Evolutionary conservation across 2,797 vertebrate genomes (phyloP).

Genomic region (Chelidonichthys spinosus): DNA sequence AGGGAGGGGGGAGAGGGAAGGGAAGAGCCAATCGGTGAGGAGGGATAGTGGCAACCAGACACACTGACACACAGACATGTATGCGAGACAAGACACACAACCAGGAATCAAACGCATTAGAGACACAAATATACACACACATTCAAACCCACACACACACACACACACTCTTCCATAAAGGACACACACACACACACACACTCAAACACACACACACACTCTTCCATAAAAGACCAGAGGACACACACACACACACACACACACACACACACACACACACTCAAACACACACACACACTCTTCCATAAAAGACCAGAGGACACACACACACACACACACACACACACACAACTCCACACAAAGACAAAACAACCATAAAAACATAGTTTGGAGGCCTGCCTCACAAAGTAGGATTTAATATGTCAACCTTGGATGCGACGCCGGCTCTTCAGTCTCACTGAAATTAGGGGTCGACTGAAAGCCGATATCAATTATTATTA

Average conservation of each 20-base stretch:
- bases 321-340: conserved; percentile 9
- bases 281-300: not conserved
- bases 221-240: not conserved
- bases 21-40: conserved; percentile 28
- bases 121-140: not conserved
- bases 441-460: conserved; percentile 8
- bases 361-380: conserved; percentile 11
- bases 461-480: not conserved
- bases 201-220: not conserved
- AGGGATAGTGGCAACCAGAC: conserved; percentile 20
- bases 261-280: not conserved
- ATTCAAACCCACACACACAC: not conserved
- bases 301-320: not conserved
- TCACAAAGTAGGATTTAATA: conserved; percentile 43
- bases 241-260: not conserved
- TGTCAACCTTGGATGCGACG: not conserved
- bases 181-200: conserved; percentile 1
- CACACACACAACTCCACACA: conserved; percentile 21
- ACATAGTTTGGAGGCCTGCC: conserved; percentile 44
- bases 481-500: too few relatives aligned
- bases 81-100: conserved; percentile 24
- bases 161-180: not conserved
- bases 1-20: not conserved
- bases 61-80: conserved; percentile 4
- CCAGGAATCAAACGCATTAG: conserved; percentile 9